A percentile compares a stretch with the other conserved stretches of the same genome.
Evolutionary conservation across 2,113 vertebrate species (phyloP).

Genomic region (Mionectes macconnelli): DNA sequence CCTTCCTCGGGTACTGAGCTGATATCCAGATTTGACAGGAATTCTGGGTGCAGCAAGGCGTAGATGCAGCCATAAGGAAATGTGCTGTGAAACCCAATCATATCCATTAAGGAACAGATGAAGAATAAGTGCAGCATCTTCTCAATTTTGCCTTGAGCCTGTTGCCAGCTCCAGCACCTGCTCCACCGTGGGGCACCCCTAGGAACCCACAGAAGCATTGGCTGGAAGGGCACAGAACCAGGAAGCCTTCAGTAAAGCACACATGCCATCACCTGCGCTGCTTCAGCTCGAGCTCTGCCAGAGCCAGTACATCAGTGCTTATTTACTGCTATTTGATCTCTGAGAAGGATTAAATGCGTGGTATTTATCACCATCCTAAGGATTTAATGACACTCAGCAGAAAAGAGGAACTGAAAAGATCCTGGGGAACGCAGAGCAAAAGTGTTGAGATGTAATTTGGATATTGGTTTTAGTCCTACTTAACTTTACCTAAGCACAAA

Average conservation of each 20-base stretch:
- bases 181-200: too few relatives aligned
- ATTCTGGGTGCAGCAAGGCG: neutral
- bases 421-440: neutral
- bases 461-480: neutral
- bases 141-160: neutral
- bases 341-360: neutral
- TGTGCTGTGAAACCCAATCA: neutral
- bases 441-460: neutral
- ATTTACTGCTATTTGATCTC: neutral
- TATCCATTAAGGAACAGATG: neutral
- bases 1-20: neutral
- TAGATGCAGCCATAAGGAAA: neutral
- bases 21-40: neutral
- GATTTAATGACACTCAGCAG: neutral
- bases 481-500: neutral
- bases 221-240: neutral
- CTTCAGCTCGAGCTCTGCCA: neutral
- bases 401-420: neutral
- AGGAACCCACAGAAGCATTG: neutral
- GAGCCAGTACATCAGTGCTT: neutral
- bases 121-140: neutral
- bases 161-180: neutral
- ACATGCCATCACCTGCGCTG: rapidly evolving
- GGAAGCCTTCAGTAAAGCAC: neutral
- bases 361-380: neutral